These are phyloP conservation scores for Pseudotriccus pelzelni DNA, from an alignment of 2,797 vertebrate species.

Conservation along the genomic window DNA sequence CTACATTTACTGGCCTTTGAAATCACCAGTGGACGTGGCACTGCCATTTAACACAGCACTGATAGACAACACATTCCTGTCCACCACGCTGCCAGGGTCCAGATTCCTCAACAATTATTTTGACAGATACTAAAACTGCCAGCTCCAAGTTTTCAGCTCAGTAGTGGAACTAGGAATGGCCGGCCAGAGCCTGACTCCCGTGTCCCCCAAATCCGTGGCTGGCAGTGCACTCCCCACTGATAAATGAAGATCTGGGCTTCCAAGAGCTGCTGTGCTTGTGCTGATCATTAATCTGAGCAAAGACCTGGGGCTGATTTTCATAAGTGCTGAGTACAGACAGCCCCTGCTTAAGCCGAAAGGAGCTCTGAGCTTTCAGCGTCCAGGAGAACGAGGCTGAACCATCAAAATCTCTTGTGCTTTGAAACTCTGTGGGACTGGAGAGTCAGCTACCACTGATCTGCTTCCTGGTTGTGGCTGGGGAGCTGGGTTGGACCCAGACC, in stretches of 20 bases:
- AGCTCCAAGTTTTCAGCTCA: background rate
- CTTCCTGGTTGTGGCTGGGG: background rate
- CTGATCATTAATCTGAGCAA: background rate
- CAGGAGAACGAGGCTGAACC: background rate
- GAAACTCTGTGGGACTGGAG: background rate
- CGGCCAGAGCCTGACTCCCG: rapidly evolving
- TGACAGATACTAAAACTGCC: background rate
- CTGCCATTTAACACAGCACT: background rate
- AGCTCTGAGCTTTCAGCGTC: background rate
- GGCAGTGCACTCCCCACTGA: background rate
- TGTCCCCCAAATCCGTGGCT: background rate
- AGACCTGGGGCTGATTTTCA: conserved; percentile 44
- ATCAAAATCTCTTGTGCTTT: background rate
- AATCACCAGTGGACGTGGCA: background rate
- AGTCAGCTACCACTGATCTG: background rate
- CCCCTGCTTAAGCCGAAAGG: conserved; percentile 23
- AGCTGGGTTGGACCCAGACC: rapidly evolving
- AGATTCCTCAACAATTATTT: background rate
- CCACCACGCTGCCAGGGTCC: background rate
- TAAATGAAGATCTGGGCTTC: conserved; percentile 23
- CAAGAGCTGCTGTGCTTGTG: background rate
- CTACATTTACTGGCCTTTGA: background rate
- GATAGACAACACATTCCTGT: rapidly evolving
- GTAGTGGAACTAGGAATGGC: background rate
- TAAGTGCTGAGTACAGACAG: conserved; percentile 59